Base-by-base conservation (phyloP, 2,113 vertebrate genomes). In the Gorilla gorilla region DNA sequence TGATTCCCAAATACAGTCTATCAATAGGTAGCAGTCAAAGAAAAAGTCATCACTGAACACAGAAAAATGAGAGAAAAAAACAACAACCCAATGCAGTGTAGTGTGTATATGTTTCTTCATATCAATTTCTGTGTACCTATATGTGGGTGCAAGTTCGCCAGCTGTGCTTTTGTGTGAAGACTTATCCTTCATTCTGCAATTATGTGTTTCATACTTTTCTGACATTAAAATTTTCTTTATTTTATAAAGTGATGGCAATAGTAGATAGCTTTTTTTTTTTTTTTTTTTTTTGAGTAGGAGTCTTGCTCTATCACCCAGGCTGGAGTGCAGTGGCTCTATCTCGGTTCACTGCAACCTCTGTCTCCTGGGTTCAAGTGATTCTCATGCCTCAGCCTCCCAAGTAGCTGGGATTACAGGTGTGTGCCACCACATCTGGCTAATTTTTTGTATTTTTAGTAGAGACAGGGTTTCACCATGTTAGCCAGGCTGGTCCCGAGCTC, bases 191-290 rank as follows among this genome's bases (percentile, higher is more conserved):
- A 32, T 78, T 87, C 76, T 88, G 38, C 87, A 68, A 57, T 87
- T 73, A 70, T 64, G 52, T 90, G 35, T 17, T 88, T 96, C 70
- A 84, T 73, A 79, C 18, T n/a, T 68, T 66, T 48, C 76, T 82
- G 75, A 35, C 20, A 52, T 59, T 59, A 70, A 61, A 66, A 57
- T 79, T 79, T 59, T 92, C 59, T 50, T 93, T 86, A 61, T 81
- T 90, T 86, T 72, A 86, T 48, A 48, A 96, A 82, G 72, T 82
- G 38, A 72, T 89, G 52, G 16, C n/a, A 23, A 80, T 89, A n/a
- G 27, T 30, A 82, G 75, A 86, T 72, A 72, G 40, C 9, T 11
- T 72, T 81, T 93, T 94, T 50, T 13, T 48, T 48, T 48, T 48
- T 78, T 13, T 17, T 55, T 52, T 52, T 55, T 55, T 55, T 55